phyloP scores from a whole-genome alignment of 92 coral and sea anemone genomes.

The Blastomussa wellsi region DNA sequence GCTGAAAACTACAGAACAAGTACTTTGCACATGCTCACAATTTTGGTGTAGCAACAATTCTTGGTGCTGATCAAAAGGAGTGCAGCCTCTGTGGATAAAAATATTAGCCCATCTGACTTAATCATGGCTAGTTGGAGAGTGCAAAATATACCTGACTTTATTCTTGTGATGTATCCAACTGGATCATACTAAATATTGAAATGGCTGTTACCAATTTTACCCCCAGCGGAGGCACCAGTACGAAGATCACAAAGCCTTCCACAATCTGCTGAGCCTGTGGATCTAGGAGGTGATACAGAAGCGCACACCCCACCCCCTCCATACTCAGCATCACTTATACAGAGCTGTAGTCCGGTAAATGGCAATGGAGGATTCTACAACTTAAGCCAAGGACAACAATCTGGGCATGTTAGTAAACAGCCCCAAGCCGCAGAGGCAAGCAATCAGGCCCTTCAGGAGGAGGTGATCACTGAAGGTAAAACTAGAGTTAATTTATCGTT shows the following conservation, averaged over 20 bases:
- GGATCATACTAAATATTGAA: background rate
- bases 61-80: no score
- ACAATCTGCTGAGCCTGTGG: background rate
- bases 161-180: background rate
- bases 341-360: background rate
- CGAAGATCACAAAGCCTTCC: constrained; percentile 8
- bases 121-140: no score
- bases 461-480: background rate
- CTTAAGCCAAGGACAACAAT: background rate
- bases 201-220: no score
- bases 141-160: no score
- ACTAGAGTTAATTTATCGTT: background rate
- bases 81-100: no score
- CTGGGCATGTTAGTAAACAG: background rate
- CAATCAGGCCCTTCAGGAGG: background rate
- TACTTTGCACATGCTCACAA: no score
- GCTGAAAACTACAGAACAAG: no score
- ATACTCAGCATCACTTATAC: background rate
- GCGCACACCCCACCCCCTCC: constrained; percentile 1
- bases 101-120: no score
- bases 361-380: background rate
- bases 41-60: no score
- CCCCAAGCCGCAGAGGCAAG: background rate
- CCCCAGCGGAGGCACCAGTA: background rate
- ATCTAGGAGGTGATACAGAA: background rate